These are phyloP conservation scores for Perdita meconis DNA, from an alignment of 2,888 invertebrate genomes.

Conservation along the genomic window DNA sequence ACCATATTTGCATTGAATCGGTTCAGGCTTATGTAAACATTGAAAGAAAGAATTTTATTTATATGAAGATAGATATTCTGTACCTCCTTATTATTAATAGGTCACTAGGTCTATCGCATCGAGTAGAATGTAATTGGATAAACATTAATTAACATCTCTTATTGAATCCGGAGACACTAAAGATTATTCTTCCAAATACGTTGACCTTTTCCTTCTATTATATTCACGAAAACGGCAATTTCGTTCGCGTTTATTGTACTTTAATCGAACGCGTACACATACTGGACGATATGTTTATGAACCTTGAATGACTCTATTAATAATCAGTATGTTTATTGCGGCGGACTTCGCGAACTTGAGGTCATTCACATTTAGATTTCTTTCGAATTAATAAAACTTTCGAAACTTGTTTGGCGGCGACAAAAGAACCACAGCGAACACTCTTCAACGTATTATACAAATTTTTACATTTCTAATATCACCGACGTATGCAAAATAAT, in stretches of 20 bases:
- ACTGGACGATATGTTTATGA: constrained; percentile 18
- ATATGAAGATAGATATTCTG: neutral
- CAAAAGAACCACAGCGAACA: neutral
- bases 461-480: neutral
- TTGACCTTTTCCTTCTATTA: constrained; percentile 1
- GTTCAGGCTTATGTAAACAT: no score
- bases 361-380: constrained; percentile 29
- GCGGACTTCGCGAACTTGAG: constrained; percentile 52
- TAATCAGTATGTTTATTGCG: constrained; percentile 33
- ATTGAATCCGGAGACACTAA: neutral
- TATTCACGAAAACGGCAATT: constrained; percentile 7
- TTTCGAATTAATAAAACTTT: constrained; percentile 11
- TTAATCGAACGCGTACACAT: constrained; percentile 1
- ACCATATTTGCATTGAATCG: no score
- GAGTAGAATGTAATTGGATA: constrained; percentile 8
- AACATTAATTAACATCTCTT: constrained; percentile 14
- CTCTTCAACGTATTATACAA: neutral
- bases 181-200: constrained; percentile 12
- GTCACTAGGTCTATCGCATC: neutral
- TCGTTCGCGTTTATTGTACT: constrained; percentile 3
- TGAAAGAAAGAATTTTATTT: neutral
- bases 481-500: neutral
- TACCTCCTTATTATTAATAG: neutral
- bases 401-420: neutral
- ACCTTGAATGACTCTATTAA: constrained; percentile 45